A percentile compares a stretch with the other conserved stretches of the same genome.
These are phyloP conservation scores for Drosophila kambysellisi DNA, from an alignment of 2,888 invertebrate species.

Conservation along the genomic window DNA sequence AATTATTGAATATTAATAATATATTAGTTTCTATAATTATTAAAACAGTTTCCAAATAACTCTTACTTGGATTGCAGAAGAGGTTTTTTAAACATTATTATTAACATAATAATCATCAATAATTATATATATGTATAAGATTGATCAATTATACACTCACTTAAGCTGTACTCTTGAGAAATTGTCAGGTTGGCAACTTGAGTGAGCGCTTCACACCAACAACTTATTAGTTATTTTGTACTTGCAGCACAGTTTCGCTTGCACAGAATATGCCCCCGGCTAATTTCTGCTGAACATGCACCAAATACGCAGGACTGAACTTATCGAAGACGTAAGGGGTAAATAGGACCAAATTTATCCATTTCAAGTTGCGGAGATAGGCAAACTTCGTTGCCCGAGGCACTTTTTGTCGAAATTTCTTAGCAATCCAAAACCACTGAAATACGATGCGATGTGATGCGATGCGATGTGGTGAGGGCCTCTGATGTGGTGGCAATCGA, in stretches of 20 bases:
- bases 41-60: neutral
- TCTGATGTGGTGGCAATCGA: slow-evolving; percentile 65
- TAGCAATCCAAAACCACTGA: slow-evolving; percentile 19
- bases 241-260: slow-evolving; percentile 15
- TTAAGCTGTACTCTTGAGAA: neutral
- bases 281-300: slow-evolving; percentile 12
- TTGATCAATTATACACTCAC: neutral
- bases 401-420: slow-evolving; percentile 52
- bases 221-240: neutral
- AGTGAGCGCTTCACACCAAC: neutral
- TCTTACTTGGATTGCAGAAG: neutral
- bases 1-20: neutral
- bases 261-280: slow-evolving; percentile 8
- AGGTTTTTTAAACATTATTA: neutral
- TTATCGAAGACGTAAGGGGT: neutral
- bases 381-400: slow-evolving; percentile 57
- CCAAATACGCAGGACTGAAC: neutral
- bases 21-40: neutral
- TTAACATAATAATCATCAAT: no score
- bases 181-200: neutral
- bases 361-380: slow-evolving; percentile 46
- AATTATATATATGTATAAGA: neutral
- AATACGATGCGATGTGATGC: slow-evolving; percentile 10
- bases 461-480: slow-evolving; percentile 21
- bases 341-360: slow-evolving; percentile 40